These are phyloP conservation scores for Bruchidius siliquastri DNA, from an alignment of 2,888 invertebrate species.

Conservation along the genomic window DNA sequence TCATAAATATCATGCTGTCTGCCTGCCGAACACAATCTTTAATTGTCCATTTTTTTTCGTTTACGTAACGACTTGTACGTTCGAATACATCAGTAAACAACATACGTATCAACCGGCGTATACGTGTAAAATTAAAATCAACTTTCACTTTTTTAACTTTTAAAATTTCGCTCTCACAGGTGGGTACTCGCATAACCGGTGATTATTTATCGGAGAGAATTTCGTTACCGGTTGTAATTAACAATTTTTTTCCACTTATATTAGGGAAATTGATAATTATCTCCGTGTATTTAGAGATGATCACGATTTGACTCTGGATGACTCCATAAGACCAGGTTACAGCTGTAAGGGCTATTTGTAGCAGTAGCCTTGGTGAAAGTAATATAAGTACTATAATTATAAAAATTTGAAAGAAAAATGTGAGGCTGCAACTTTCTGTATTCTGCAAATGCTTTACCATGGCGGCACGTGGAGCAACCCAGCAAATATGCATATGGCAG, in stretches of 20 bases:
- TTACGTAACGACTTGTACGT: neutral
- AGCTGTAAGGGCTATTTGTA: too few relatives aligned
- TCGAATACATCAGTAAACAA: neutral
- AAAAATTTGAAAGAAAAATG: too few relatives aligned
- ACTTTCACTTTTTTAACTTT: conserved; percentile 24
- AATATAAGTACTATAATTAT: too few relatives aligned
- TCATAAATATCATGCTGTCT: neutral
- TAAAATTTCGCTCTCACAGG: conserved; percentile 14
- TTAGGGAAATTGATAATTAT: neutral
- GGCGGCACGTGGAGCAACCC: too few relatives aligned
- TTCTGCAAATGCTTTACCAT: too few relatives aligned
- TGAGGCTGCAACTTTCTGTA: too few relatives aligned
- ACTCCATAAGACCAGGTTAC: neutral
- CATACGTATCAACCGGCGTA: neutral
- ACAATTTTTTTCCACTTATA: neutral
- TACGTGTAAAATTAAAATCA: conserved; percentile 11
- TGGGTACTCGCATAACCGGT: conserved; percentile 10
- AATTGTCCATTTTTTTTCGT: neutral
- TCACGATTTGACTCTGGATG: neutral
- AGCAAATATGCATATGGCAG: too few relatives aligned
- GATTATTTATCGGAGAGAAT: conserved; percentile 8
- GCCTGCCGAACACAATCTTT: neutral
- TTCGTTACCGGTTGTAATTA: neutral
- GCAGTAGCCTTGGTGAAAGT: too few relatives aligned
- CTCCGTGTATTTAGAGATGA: neutral